Percentiles rank a stretch among this genome's conserved stretches.
These are phyloP conservation scores for Poecilobothrus nobilitatus DNA, from an alignment of 2,888 invertebrate genomes.

Conservation along the genomic window DNA sequence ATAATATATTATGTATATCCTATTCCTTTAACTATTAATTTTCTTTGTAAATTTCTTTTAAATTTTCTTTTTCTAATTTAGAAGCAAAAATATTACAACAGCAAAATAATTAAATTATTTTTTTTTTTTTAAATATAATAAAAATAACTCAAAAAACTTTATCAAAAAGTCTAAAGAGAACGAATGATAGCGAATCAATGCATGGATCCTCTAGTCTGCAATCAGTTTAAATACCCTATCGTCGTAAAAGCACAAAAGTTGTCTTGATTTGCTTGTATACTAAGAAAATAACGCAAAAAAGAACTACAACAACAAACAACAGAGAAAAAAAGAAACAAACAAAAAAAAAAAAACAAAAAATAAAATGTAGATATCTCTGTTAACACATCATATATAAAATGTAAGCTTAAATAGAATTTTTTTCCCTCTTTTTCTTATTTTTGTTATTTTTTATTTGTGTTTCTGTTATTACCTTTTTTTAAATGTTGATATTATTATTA, in stretches of 20 bases:
- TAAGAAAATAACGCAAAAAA: background rate
- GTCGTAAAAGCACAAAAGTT: slow-evolving; percentile 1
- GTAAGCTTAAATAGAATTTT: background rate
- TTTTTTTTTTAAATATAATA: slow-evolving; percentile 31
- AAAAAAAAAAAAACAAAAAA: background rate
- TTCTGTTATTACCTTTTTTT: too few species aligned
- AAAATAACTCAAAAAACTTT: slow-evolving; percentile 35
- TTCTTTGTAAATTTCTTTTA: slow-evolving; percentile 13
- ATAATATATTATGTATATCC: background rate
- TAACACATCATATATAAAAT: background rate
- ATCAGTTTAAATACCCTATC: slow-evolving; percentile 54
- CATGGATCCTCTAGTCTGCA: slow-evolving; percentile 55
- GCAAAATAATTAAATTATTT: slow-evolving; percentile 36
- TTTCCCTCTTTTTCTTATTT: background rate
- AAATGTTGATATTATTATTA: too few species aligned
- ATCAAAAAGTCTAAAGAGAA: slow-evolving; percentile 51
- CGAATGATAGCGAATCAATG: slow-evolving; percentile 63
- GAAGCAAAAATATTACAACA: slow-evolving; percentile 45
- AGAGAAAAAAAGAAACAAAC: background rate
- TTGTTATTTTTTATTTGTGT: background rate
- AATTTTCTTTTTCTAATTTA: background rate
- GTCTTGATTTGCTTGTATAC: background rate
- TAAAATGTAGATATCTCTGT: background rate
- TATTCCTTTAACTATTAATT: background rate
- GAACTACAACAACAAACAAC: background rate